Conservation (phyloP, 2,113 vertebrate genomes). For the Gnathonemus echidnorhynchus region DNA sequence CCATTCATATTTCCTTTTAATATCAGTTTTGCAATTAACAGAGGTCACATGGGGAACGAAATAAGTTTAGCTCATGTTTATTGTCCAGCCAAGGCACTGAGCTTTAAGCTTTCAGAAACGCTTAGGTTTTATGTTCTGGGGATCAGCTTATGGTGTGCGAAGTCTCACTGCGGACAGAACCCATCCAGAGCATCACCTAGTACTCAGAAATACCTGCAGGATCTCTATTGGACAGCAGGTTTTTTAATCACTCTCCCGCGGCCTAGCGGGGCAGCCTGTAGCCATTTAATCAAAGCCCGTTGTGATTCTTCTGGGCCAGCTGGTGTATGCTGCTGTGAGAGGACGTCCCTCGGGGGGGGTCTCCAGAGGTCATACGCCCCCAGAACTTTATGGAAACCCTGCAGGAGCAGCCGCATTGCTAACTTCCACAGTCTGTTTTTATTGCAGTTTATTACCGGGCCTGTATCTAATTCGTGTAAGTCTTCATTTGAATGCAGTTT, state of each 20-base stretch:
- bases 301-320: slow-evolving; percentile 33
- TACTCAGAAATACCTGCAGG: neutral
- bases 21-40: neutral
- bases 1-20: neutral
- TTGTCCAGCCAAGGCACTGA: neutral
- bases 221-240: slow-evolving; percentile 16
- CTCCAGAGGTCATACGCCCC: slow-evolving; percentile 23
- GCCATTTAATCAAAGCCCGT: slow-evolving; percentile 40
- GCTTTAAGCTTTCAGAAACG: neutral
- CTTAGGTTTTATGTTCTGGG: neutral
- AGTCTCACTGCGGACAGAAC: neutral
- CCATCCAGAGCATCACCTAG: neutral
- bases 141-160: neutral
- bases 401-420: neutral
- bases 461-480: neutral
- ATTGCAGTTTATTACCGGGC: neutral
- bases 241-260: slow-evolving; percentile 38
- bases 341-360: slow-evolving; percentile 14
- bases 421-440: neutral
- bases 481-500: neutral
- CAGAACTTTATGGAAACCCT: neutral
- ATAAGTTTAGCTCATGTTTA: neutral
- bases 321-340: slow-evolving; percentile 28
- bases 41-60: neutral
- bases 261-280: slow-evolving; percentile 18